Base-by-base conservation (phyloP, 2,113 vertebrate species). In the Syngnathus typhle region DNA sequence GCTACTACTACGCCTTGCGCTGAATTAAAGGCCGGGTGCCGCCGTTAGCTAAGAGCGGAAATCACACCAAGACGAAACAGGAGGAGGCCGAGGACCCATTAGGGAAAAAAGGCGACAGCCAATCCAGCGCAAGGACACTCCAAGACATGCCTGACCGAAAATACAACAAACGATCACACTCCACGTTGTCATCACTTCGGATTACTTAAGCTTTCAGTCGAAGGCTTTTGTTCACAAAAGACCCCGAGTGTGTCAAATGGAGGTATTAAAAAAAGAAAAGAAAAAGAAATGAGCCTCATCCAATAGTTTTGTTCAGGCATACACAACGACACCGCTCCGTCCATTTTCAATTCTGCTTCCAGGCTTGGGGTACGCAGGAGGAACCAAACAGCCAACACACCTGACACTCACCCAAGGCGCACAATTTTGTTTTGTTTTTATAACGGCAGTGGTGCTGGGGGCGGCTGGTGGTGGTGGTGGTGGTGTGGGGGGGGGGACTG, bases 131-230 rank as follows among this genome's bases (percentile, higher is more conserved):
- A 44, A 6, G 16, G 76, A 78, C 77, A 80, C 72, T 82, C 55
- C 59, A 43, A 5, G 60, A 51, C 79, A 61, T 55, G 87, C 90
- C 86, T 89, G 88, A 87, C 60, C 16, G 84, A 55, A 90, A 88
- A 80, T 69, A 71, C 18, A 59, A 27, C 56, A 15, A 19, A 60
- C 51, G 68, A 69, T 67, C 5, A 43, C 37, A 15, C 5, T 37
- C 27, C 12, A n/a, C 18, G 27, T 12, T 3, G 9, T 51, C 10
- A 10, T 49, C 2, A 47, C 15, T 13, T 9, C 2, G 23, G 19
- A 56, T 58, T 49, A 64, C 46, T 47, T 19, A 5, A 5, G 6
- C 56, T 6, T 37, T 13, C 23, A 1, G 7, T 19, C 58, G 55
- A 38, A 44, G 51, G 21, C 27, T 9, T 36, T 7, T 49, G 9